Percentiles rank a stretch among this genome's conserved stretches.
Evolutionary conservation across 2,113 vertebrate genomes (phyloP).

Genomic region (Asarcornis scutulata): DNA sequence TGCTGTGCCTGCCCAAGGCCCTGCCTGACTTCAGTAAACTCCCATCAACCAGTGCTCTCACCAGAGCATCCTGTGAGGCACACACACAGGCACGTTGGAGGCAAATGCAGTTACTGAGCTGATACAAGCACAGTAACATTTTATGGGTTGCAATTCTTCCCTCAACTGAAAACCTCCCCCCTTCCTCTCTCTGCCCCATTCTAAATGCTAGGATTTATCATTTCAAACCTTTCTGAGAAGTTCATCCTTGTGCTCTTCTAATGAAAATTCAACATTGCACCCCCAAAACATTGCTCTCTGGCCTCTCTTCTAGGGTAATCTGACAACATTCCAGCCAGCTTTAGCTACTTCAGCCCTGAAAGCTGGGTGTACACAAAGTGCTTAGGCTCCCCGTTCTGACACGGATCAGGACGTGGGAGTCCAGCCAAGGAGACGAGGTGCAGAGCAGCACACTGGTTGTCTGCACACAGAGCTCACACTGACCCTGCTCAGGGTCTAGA

Average conservation of each 20-base stretch:
- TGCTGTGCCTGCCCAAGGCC: not conserved
- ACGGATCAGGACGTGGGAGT: not conserved
- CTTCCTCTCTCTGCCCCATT: not conserved
- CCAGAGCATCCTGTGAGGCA: not conserved
- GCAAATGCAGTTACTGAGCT: not conserved
- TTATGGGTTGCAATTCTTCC: not conserved
- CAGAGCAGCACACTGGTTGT: not conserved
- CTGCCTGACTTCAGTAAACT: not conserved
- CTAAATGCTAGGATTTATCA: not conserved
- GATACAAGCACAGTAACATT: not conserved
- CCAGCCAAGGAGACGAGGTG: not conserved
- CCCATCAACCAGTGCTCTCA: not conserved
- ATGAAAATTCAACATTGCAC: not conserved
- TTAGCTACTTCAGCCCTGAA: not conserved
- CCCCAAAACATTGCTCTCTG: not conserved
- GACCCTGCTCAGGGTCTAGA: not conserved
- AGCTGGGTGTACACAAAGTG: not conserved
- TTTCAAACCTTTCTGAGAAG: not conserved
- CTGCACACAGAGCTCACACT: not conserved
- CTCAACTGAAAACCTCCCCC: not conserved
- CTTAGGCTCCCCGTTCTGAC: not conserved
- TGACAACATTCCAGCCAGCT: not conserved
- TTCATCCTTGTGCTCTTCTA: not conserved
- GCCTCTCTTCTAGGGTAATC: not conserved
- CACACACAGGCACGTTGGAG: not conserved